Evolutionary conservation across 2,888 invertebrate genomes (phyloP).

Genomic region (Hedychridium roseum): DNA sequence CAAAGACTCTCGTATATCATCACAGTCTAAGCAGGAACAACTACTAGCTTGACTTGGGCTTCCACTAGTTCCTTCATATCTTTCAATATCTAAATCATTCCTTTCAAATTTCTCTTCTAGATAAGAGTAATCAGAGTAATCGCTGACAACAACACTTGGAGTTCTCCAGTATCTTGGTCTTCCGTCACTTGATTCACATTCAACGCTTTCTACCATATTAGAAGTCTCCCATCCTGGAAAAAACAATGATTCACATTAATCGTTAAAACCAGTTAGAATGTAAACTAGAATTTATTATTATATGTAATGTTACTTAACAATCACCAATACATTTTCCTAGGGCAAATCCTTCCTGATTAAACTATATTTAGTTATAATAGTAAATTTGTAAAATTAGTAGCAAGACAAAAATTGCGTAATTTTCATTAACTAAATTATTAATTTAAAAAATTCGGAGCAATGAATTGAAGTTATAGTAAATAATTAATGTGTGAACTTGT

Average conservation of each 20-base stretch:
- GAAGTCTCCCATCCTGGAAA: slow-evolving; percentile 50
- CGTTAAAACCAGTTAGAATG: too few species aligned
- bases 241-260: not conserved
- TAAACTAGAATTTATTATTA: too few species aligned
- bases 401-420: too few species aligned
- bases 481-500: too few species aligned
- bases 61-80: slow-evolving; percentile 46
- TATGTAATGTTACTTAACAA: too few species aligned
- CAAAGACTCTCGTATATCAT: slow-evolving; percentile 47
- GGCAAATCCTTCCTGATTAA: too few species aligned
- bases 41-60: slow-evolving; percentile 56
- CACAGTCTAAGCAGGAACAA: slow-evolving; percentile 58
- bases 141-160: slow-evolving; percentile 87
- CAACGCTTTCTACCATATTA: slow-evolving; percentile 43
- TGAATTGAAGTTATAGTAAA: too few species aligned
- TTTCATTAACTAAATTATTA: too few species aligned
- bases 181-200: slow-evolving; percentile 51
- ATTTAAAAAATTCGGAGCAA: too few species aligned
- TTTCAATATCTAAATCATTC: slow-evolving; percentile 54
- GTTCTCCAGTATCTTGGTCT: slow-evolving; percentile 74
- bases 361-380: too few species aligned
- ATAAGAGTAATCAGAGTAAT: slow-evolving; percentile 78
- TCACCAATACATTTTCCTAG: too few species aligned
- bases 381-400: too few species aligned
- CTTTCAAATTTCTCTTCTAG: slow-evolving; percentile 56